Evolutionary conservation across 2,113 vertebrate genomes (phyloP).

Genomic region (Caretta caretta): DNA sequence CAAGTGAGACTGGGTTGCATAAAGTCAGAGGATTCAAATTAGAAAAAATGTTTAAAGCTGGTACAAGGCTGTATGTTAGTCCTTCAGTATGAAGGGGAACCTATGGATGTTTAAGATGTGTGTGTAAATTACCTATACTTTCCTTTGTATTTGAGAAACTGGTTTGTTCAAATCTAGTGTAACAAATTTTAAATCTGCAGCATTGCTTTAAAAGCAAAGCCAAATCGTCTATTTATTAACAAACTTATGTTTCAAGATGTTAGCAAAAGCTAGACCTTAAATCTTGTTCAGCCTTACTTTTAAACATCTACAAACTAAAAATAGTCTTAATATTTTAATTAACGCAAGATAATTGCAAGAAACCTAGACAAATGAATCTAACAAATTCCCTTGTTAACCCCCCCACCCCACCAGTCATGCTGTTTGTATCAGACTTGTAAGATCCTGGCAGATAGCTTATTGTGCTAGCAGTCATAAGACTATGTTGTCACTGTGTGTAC

Average conservation of each 20-base stretch:
- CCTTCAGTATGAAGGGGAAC: rapidly evolving
- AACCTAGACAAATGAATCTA: not conserved
- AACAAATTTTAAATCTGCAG: not conserved
- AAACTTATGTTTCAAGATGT: not conserved
- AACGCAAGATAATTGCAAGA: not conserved
- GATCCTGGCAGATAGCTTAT: constrained; percentile 63
- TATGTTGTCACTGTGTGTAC: constrained; percentile 67
- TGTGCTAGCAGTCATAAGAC: constrained; percentile 81
- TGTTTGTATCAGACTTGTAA: not conserved
- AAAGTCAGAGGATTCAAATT: too few relatives aligned
- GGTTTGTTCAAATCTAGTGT: not conserved
- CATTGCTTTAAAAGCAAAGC: not conserved
- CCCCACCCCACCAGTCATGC: not conserved
- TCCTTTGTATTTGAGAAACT: not conserved
- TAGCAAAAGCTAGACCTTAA: not conserved
- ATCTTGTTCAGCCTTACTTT: not conserved
- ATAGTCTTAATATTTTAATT: not conserved
- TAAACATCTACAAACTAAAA: not conserved
- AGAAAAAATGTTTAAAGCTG: not conserved
- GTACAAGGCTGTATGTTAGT: rapidly evolving
- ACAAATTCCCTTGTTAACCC: not conserved
- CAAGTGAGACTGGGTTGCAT: too few relatives aligned
- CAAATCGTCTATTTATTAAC: not conserved
- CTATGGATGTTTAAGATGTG: rapidly evolving
- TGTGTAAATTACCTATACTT: not conserved